Evolutionary conservation across 1,140 invertebrate species (phyloP).

Genomic region (Drosophila tropicalis): DNA sequence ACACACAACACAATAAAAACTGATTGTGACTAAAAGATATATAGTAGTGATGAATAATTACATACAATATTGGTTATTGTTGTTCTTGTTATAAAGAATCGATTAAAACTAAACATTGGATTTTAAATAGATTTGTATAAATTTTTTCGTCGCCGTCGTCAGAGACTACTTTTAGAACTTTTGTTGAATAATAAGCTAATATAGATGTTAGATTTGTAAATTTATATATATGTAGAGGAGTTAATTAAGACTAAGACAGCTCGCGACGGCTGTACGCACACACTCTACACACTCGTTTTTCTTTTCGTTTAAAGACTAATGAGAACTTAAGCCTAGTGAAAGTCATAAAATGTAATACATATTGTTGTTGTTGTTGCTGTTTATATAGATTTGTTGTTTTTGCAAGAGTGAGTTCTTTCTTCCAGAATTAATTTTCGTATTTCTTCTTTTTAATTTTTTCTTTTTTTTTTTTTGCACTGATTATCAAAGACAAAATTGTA

Average conservation of each 20-base stretch:
- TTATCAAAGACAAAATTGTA: constrained; percentile 59
- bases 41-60: constrained; percentile 44
- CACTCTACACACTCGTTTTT: constrained; percentile 56
- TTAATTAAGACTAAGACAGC: constrained; percentile 57
- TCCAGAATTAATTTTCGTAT: background rate
- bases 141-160: constrained; percentile 15
- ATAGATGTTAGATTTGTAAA: constrained; percentile 32
- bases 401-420: constrained; percentile 31
- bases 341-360: constrained; percentile 67
- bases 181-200: constrained; percentile 37
- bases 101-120: constrained; percentile 71
- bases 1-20: constrained; percentile 60
- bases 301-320: constrained; percentile 42
- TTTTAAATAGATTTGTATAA: constrained; percentile 20
- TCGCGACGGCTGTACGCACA: constrained; percentile 49
- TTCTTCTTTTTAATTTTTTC: background rate
- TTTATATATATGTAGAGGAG: constrained; percentile 1
- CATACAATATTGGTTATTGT: constrained; percentile 50
- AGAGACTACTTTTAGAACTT: constrained; percentile 11
- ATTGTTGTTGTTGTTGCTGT: constrained; percentile 37
- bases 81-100: constrained; percentile 36
- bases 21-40: constrained; percentile 62
- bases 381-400: constrained; percentile 17
- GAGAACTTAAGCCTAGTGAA: constrained; percentile 72
- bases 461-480: constrained; percentile 59